Evolutionary conservation across 2,888 invertebrate species (phyloP).

Genomic region (Oscheius sp.): DNA sequence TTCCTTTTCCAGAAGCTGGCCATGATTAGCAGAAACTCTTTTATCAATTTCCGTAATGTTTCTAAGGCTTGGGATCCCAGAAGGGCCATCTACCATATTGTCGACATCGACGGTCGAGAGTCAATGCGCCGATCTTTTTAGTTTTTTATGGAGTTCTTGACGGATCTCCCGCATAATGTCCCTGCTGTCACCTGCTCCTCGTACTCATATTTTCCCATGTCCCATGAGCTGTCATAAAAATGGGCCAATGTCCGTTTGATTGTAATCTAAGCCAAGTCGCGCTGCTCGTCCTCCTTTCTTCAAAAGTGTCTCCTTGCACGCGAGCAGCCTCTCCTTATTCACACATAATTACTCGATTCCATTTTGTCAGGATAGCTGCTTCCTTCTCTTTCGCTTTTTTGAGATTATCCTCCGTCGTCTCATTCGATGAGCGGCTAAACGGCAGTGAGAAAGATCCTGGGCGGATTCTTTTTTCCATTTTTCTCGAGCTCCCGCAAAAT

Average conservation of each 20-base stretch:
- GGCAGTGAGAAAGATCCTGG: not conserved
- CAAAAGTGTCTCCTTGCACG: slow-evolving; percentile 12
- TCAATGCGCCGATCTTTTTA: no score
- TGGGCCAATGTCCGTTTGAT: slow-evolving; percentile 18
- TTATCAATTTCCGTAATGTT: no score
- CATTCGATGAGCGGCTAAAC: slow-evolving; percentile 20
- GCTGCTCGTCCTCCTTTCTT: not conserved
- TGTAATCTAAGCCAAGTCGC: slow-evolving; percentile 11
- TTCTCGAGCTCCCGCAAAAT: no score
- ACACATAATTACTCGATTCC: slow-evolving; percentile 18
- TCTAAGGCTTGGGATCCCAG: no score
- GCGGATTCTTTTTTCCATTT: not conserved
- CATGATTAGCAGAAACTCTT: no score
- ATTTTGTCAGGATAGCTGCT: not conserved
- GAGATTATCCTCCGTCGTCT: not conserved
- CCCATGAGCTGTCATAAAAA: slow-evolving; percentile 9
- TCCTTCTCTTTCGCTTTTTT: no score
- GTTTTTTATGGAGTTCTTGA: no score
- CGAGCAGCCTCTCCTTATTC: slow-evolving; percentile 5
- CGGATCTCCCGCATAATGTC: no score
- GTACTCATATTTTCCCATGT: not conserved
- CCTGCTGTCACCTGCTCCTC: not conserved
- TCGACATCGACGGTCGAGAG: no score
- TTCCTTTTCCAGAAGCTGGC: no score
- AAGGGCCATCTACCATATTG: no score